Conservation (phyloP, 2,888 invertebrate species). For the Dasypogon diadema region DNA sequence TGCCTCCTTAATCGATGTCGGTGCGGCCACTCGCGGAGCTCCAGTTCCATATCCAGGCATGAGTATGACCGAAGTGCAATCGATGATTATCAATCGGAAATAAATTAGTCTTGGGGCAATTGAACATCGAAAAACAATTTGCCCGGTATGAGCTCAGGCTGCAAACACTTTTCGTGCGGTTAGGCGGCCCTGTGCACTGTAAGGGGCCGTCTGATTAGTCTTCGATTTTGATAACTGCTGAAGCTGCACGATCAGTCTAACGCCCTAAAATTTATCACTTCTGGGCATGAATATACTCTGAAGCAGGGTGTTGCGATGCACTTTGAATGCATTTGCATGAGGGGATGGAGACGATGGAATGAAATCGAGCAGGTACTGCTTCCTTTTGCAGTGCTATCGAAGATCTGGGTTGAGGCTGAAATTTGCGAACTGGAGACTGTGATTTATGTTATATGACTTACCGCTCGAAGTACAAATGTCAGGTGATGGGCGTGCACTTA, state of each 20-base stretch:
- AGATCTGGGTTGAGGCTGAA: too few relatives aligned
- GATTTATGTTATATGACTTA: too few relatives aligned
- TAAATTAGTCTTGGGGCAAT: conserved; percentile 34
- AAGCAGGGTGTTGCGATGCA: neutral
- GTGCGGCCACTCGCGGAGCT: neutral
- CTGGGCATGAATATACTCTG: neutral
- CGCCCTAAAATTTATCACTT: conserved; percentile 30
- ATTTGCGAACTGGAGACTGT: too few relatives aligned
- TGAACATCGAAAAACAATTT: conserved; percentile 44
- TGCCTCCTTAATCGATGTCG: neutral
- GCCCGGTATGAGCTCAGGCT: neutral
- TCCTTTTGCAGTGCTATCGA: neutral
- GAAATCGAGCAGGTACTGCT: neutral
- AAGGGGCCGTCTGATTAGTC: conserved; percentile 14
- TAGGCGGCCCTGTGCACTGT: neutral
- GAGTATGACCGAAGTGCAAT: neutral
- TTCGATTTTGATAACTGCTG: neutral
- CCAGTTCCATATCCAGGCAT: too few relatives aligned
- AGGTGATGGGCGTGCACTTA: too few relatives aligned
- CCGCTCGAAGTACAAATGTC: too few relatives aligned
- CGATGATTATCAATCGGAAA: conserved; percentile 33
- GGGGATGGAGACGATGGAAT: neutral
- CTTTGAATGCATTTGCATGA: conserved; percentile 14
- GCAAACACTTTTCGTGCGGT: conserved; percentile 14
- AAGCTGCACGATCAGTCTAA: conserved; percentile 9